These are phyloP conservation scores for Loriculus beryllinus DNA, from an alignment of 2,797 vertebrate species.

Conservation along the genomic window DNA sequence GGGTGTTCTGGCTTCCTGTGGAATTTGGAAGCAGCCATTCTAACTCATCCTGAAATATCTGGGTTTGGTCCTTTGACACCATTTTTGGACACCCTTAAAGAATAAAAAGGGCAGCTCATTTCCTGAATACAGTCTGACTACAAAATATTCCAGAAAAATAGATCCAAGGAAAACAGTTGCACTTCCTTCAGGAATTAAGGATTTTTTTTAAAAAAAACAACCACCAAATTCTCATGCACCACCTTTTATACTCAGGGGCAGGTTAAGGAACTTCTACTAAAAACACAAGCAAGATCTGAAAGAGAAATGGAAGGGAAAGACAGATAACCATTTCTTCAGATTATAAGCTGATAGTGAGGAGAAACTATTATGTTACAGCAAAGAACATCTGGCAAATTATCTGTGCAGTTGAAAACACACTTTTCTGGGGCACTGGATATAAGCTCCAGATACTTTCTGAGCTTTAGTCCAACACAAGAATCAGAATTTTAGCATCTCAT, in stretches of 20 bases:
- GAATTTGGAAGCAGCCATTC: conserved; percentile 66
- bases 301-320: not conserved
- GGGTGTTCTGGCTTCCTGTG: conserved; percentile 52
- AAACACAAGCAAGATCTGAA: not conserved
- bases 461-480: not conserved
- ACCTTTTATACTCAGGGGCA: not conserved
- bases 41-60: conserved; percentile 71
- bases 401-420: not conserved
- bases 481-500: not conserved
- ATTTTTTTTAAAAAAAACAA: not conserved
- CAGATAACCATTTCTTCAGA: not conserved
- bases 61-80: conserved; percentile 56
- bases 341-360: not conserved
- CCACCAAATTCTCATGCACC: not conserved
- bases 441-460: not conserved
- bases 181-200: not conserved
- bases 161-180: not conserved
- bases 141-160: not conserved
- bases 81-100: conserved; percentile 66
- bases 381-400: not conserved
- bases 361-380: not conserved
- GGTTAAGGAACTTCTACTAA: not conserved
- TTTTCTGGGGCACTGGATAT: not conserved
- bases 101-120: conserved; percentile 66
- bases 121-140: not conserved